Conservation (phyloP, 2,113 vertebrate species). For the Arvicanthis niloticus region DNA sequence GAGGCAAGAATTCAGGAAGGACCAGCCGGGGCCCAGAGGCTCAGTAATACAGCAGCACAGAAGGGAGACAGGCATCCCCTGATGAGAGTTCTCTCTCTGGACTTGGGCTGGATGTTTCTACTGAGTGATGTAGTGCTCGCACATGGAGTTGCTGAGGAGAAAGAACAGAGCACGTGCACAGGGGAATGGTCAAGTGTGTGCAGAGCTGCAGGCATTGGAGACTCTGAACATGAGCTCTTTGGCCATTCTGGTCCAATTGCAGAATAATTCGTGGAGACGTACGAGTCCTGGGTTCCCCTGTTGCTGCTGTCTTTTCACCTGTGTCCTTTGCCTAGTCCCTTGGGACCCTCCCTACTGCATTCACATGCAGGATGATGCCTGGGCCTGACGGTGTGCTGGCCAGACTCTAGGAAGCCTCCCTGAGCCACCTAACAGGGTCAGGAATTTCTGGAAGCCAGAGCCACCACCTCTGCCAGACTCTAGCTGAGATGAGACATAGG, state of each 20-base stretch:
- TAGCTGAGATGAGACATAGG: background rate
- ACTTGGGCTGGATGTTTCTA: background rate
- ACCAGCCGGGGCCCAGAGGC: background rate
- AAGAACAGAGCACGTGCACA: background rate
- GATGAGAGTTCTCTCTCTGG: accelerated
- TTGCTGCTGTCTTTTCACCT: background rate
- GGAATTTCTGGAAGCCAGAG: background rate
- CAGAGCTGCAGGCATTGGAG: background rate
- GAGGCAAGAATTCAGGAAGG: background rate
- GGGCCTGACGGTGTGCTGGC: background rate
- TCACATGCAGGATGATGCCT: background rate
- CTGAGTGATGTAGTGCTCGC: background rate
- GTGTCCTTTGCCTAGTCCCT: background rate
- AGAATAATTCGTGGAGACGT: accelerated
- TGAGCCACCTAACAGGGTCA: background rate
- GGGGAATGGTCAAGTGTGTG: accelerated
- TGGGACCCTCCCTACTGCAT: background rate
- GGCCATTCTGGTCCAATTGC: background rate
- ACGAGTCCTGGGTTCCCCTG: accelerated
- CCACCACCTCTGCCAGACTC: background rate
- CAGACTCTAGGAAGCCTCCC: background rate
- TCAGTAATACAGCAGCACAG: background rate
- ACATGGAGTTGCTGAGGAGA: background rate
- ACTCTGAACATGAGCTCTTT: background rate
- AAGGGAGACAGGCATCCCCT: background rate